Percentiles rank a stretch among this genome's conserved stretches.
Conservation (phyloP, 2,797 vertebrate genomes). For the Ctenochaetus hawaiiensis region DNA sequence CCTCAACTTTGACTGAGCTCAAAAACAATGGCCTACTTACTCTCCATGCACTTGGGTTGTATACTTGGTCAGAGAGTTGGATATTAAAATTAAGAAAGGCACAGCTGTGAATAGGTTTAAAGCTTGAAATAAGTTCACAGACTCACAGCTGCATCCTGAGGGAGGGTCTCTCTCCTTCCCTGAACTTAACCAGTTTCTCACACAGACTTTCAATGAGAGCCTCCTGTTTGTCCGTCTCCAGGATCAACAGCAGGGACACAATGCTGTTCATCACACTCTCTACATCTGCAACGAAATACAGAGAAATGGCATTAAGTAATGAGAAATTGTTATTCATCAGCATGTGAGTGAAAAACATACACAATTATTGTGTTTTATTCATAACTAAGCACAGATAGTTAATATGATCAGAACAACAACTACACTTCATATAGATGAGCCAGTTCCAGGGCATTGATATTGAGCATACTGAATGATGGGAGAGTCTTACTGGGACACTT, state of each 20-base stretch:
- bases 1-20: background rate
- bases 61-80: background rate
- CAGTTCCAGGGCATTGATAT: background rate
- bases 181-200: constrained; percentile 97
- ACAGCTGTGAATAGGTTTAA: background rate
- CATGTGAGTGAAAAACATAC: too few species aligned
- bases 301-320: background rate
- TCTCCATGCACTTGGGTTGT: background rate
- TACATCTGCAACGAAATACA: constrained; percentile 86
- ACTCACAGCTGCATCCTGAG: constrained; percentile 97
- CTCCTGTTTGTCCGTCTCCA: constrained; percentile 98
- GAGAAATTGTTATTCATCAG: background rate
- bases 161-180: constrained; percentile 97
- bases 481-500: too few species aligned
- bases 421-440: background rate
- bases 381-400: background rate
- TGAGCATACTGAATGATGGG: too few species aligned
- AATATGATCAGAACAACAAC: background rate
- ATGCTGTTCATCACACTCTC: constrained; percentile 99
- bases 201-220: constrained; percentile 95
- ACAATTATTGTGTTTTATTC: background rate
- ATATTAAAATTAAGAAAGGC: background rate
- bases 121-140: background rate
- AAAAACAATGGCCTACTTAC: background rate
- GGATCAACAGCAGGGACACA: constrained; percentile 94